Evolutionary conservation across 2,797 vertebrate genomes (phyloP).

Genomic region (Poecilia gillii): DNA sequence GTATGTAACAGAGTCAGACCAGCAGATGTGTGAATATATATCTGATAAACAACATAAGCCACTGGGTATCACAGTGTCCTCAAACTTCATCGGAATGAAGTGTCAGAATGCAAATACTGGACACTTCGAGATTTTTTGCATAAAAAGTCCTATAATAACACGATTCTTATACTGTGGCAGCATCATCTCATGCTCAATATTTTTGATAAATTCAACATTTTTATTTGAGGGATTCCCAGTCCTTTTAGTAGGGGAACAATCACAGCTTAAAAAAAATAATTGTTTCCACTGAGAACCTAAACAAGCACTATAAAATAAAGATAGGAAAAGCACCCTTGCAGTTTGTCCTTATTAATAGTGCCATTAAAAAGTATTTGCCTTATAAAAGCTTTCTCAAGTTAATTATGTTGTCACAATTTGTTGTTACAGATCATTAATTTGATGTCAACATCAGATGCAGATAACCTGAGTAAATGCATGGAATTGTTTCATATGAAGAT

Average conservation of each 20-base stretch:
- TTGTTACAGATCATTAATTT: neutral
- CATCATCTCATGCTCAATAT: neutral
- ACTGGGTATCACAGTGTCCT: neutral
- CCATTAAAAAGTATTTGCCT: neutral
- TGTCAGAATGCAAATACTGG: neutral
- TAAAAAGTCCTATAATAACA: neutral
- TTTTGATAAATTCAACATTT: neutral
- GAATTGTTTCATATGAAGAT: neutral
- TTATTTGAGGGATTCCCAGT: neutral
- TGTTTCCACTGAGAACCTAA: neutral
- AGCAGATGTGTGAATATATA: conserved; percentile 1
- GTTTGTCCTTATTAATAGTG: neutral
- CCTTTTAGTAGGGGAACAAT: neutral
- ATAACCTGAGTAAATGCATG: neutral
- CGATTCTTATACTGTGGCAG: neutral
- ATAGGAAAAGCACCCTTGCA: too few relatives aligned
- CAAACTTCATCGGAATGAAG: neutral
- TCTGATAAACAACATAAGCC: neutral
- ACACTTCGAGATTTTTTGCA: neutral
- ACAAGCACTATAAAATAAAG: neutral
- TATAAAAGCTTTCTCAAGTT: neutral
- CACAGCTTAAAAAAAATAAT: neutral
- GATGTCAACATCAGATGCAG: neutral
- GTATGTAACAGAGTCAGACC: neutral
- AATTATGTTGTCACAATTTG: neutral